Base-by-base conservation (phyloP, 2,888 invertebrate genomes). In the Falcaria lacertinaria region DNA sequence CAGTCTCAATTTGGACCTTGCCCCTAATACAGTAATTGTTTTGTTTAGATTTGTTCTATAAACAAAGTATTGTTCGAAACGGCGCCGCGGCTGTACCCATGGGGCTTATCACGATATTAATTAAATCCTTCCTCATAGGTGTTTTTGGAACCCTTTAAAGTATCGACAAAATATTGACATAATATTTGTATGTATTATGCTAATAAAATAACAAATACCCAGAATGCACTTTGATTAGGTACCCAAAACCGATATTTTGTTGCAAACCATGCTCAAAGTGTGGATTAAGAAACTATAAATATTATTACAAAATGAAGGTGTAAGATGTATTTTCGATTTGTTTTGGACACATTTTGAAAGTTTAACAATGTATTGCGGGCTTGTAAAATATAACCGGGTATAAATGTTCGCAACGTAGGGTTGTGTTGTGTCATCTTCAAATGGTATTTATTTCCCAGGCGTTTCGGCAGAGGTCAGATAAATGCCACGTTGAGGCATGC, bases 361-460 rank as follows among this genome's bases (percentile, higher is more conserved):
- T 25, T 25, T 7, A 25, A 28, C 28, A 7, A 11, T 28, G 22
- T 28, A 11, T 28, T 11, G 28, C 28, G 28, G 25, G 28, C 11
- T 28, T 28, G 2, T 28, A 28, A 28, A 28, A 28, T 11, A 11
- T 11, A 11, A 11, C 11, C 28, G 11, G 28, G 28, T 28, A 28
- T 11, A 7, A 7, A 28, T 28, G 11, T 11, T 7, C 28, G 11
- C 28, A 1, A 28, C 28, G 28, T 49, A 54, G 46, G 48, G 64
- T 78, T 75, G 77, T 75, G 64, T 78, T 75, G 77, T 75, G 74
- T 66, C 75, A 74, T 74, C 69, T 62, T 64, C 58, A 74, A 79
- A 75, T 74, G 74, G 71, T 78, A 74, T 69, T 71, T 69, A 71
- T 65, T 76, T 77, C 77, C 68, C 78, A 75, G 66, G 54, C 52